These are phyloP conservation scores for Ursus arctos DNA, from an alignment of 2,113 vertebrate species.

Conservation along the genomic window DNA sequence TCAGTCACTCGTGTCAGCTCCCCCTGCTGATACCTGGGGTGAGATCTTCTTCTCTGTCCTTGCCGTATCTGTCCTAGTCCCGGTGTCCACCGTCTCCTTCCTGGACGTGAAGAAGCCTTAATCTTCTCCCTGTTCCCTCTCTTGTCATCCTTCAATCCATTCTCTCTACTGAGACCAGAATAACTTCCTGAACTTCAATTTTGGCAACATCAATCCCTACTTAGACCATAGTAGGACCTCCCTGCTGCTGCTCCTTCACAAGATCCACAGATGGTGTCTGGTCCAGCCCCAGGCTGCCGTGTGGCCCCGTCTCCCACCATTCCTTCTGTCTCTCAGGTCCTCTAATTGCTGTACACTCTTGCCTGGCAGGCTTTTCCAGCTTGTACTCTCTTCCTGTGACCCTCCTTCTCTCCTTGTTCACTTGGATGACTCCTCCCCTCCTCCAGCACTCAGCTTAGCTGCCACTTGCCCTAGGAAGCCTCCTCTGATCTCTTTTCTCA, in stretches of 20 bases:
- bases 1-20: neutral
- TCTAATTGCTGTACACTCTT: neutral
- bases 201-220: neutral
- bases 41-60: neutral
- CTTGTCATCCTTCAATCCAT: neutral
- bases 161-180: neutral
- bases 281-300: neutral
- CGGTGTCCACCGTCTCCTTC: neutral
- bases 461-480: neutral
- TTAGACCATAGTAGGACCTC: neutral
- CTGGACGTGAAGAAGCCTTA: neutral
- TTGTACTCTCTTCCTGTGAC: neutral
- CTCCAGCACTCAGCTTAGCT: neutral
- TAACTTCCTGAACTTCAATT: neutral
- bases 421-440: neutral
- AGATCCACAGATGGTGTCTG: neutral
- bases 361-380: neutral
- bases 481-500: neutral
- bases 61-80: neutral
- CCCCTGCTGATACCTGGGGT: neutral
- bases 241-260: too few relatives aligned
- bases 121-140: neutral
- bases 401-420: neutral
- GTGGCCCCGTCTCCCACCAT: accelerated
- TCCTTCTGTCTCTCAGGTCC: neutral